phyloP scores from a whole-genome alignment of 1,140 invertebrate species.

The Euura saliciscinereae region DNA sequence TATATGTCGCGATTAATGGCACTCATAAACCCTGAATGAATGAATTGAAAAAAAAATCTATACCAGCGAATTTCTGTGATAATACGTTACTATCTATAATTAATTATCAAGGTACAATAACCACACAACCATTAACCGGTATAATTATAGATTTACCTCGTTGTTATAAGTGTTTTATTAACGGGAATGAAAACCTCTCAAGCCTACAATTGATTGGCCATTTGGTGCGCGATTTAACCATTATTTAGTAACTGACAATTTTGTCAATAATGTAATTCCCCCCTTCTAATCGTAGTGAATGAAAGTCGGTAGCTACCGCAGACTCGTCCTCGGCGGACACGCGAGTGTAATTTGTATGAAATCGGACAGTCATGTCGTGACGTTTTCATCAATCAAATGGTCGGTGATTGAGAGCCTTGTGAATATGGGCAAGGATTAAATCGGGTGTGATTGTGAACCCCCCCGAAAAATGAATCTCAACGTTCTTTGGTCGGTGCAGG shows the following conservation, averaged over 20 bases:
- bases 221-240: too few relatives aligned
- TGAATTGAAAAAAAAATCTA: neutral
- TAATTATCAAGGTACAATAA: neutral
- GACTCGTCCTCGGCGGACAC: too few relatives aligned
- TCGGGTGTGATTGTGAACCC: constrained; percentile 2
- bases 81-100: neutral
- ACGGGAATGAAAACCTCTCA: too few relatives aligned
- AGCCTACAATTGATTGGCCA: too few relatives aligned
- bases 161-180: too few relatives aligned
- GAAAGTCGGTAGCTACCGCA: too few relatives aligned
- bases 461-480: constrained; percentile 9
- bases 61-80: neutral
- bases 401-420: neutral
- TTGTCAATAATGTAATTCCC: too few relatives aligned
- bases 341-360: too few relatives aligned
- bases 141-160: constrained; percentile 5
- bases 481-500: neutral
- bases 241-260: too few relatives aligned
- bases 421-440: neutral
- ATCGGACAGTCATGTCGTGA: neutral
- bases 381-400: neutral
- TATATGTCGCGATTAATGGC: too few relatives aligned
- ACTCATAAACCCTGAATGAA: too few relatives aligned
- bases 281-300: too few relatives aligned
- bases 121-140: neutral